Base-by-base conservation (phyloP, 1,140 invertebrate species). In the Mizuhopecten yessoensis region DNA sequence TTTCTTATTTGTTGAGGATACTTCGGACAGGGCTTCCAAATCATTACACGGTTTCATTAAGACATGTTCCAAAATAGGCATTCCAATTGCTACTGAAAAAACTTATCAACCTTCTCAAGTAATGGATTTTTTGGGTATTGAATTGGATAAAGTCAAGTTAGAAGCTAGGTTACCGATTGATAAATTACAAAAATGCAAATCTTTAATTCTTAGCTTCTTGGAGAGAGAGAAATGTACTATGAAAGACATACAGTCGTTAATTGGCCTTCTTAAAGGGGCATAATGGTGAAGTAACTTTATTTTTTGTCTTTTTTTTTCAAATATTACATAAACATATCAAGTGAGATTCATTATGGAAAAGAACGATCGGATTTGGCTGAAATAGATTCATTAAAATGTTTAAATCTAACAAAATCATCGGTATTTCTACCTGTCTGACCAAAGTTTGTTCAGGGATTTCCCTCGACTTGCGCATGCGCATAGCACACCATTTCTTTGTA, bases 191-290 rank as follows among this genome's bases (percentile, higher is more conserved):
- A 88, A 90, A 86, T 29, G n/a, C 3, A 90, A 15, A 88, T 13
- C 23, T 5, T 0, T 7, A 15, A 23, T 92, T 33, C 10, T 0
- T 20, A 15, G 86, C 29, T 20, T 90, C n/a, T 42, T 87, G 34
- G 33, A 20, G 17, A 90, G 36, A 33, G 33, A 34, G 15, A 88
- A 90, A 36, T 23, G 39, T 45, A 90, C 89, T 20, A 29, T 90
- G 33, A 0, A 34, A 29, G 87, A 92, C 20, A 11, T 92, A 5
- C 86, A 92, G 86, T 92, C 91, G 9, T 29, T 91, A 9, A 87
- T 91, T 45, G 90, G 90, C 9, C 33, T 89, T 34, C 86, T 89
- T 11, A 91, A 88, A n/a, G n/a, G n/a, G n/a, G n/a, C n/a, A n/a
- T n/a, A n/a, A n/a, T n/a, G n/a, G n/a, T n/a, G n/a, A n/a, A n/a